Evolutionary conservation across 1,140 invertebrate genomes (phyloP).

Genomic region (Leucophenga varia): DNA sequence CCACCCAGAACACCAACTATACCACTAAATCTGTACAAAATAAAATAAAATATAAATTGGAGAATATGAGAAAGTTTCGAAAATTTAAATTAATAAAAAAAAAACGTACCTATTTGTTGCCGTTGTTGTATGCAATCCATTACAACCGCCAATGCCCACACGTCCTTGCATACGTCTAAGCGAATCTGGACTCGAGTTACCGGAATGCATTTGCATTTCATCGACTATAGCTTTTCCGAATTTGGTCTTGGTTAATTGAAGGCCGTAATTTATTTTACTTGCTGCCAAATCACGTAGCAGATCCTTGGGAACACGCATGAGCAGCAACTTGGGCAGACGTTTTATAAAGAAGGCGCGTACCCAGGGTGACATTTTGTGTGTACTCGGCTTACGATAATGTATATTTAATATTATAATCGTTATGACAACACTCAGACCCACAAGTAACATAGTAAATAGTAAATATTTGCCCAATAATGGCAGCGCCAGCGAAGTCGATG

Average conservation of each 20-base stretch:
- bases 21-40: conserved; percentile 65
- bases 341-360: conserved; percentile 86
- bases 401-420: conserved; percentile 98
- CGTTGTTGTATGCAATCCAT: conserved; percentile 72
- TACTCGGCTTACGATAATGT: conserved; percentile 98
- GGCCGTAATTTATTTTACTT: conserved; percentile 70
- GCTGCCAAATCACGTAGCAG: conserved; percentile 75
- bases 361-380: conserved; percentile 95
- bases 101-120: conserved; percentile 66
- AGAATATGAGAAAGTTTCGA: too few species aligned
- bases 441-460: conserved; percentile 97
- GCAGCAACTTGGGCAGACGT: conserved; percentile 75
- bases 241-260: conserved; percentile 65
- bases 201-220: conserved; percentile 68
- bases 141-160: conserved; percentile 73
- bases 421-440: conserved; percentile 93
- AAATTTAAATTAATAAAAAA: too few species aligned
- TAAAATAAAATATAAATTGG: neutral
- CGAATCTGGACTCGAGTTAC: conserved; percentile 74
- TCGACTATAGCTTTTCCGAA: conserved; percentile 68
- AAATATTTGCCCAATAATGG: conserved; percentile 97
- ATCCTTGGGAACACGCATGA: conserved; percentile 85
- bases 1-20: conserved; percentile 68
- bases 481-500: conserved; percentile 94
- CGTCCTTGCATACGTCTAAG: conserved; percentile 64